Percentiles rank a stretch among this genome's conserved stretches.
Conservation (phyloP, 2,888 invertebrate species). For the Tetanocera ferruginea region DNA sequence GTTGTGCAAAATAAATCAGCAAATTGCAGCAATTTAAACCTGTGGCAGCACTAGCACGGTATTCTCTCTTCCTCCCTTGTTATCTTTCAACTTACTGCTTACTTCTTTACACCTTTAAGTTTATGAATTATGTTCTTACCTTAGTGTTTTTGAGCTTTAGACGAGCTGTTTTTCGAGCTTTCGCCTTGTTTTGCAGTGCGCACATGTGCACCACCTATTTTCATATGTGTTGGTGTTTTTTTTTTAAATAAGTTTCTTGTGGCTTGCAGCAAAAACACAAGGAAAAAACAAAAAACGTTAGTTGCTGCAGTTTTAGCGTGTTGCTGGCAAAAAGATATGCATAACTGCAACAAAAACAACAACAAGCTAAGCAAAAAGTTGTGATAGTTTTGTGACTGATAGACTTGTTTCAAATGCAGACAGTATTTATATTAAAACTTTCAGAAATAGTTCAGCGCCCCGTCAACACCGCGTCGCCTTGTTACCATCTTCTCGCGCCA, state of each 20-base stretch:
- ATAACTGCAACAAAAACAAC: not conserved
- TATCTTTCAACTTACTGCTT: not conserved
- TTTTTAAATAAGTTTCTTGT: conserved; percentile 14
- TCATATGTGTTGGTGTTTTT: not conserved
- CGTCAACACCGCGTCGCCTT: not conserved
- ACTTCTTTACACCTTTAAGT: not conserved
- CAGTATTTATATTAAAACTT: conserved; percentile 56
- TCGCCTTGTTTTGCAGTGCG: conserved; percentile 8
- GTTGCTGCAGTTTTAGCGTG: not conserved
- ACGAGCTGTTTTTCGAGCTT: not conserved
- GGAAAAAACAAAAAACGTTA: not conserved
- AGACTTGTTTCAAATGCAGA: conserved; percentile 64
- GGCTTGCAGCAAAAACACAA: conserved; percentile 16
- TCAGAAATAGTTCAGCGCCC: conserved; percentile 22
- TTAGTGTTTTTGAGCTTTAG: not conserved
- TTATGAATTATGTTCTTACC: not conserved
- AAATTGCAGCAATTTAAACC: conserved; percentile 19
- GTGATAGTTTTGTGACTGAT: conserved; percentile 62
- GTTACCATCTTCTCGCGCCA: not conserved
- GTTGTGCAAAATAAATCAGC: not conserved
- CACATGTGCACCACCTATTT: conserved; percentile 29
- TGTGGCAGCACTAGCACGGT: conserved; percentile 11
- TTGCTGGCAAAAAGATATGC: not conserved
- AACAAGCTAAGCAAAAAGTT: conserved; percentile 5
- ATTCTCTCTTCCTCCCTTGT: not conserved